These are phyloP conservation scores for Cacajao melanocephalus DNA, from an alignment of 2,797 vertebrate genomes.

Conservation along the genomic window DNA sequence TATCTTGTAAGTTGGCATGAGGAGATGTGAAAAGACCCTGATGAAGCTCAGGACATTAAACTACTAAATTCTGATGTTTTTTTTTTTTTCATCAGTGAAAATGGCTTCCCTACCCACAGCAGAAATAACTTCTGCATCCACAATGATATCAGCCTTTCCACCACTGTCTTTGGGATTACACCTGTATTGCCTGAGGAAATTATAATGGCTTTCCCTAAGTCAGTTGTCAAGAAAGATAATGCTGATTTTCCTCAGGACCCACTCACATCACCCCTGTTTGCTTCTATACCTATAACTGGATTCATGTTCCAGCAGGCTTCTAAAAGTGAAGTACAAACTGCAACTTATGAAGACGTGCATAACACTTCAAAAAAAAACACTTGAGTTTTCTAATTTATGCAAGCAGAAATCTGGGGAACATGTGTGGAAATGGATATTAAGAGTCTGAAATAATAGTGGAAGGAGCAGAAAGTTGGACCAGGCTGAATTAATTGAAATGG, in stretches of 20 bases:
- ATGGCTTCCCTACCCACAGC: no score
- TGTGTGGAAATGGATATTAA: neutral
- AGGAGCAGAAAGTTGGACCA: neutral
- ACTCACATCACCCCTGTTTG: neutral
- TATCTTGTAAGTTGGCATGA: neutral
- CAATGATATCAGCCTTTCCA: no score
- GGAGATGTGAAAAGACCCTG: neutral
- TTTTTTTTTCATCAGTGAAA: no score
- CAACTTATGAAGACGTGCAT: neutral
- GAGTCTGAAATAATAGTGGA: neutral
- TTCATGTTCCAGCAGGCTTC: neutral
- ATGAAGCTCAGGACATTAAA: neutral
- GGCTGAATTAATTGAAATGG: neutral
- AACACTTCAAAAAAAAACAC: neutral
- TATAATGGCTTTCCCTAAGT: no score
- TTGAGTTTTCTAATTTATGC: neutral
- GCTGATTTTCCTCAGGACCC: neutral
- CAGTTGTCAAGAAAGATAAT: neutral
- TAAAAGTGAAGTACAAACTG: neutral
- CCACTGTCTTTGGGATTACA: no score
- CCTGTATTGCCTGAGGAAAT: no score
- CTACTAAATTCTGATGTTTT: neutral
- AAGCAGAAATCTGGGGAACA: neutral
- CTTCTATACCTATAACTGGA: neutral
- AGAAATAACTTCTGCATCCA: no score